Evolutionary conservation across 2,113 vertebrate species (phyloP).

Genomic region (Sialia sialis): DNA sequence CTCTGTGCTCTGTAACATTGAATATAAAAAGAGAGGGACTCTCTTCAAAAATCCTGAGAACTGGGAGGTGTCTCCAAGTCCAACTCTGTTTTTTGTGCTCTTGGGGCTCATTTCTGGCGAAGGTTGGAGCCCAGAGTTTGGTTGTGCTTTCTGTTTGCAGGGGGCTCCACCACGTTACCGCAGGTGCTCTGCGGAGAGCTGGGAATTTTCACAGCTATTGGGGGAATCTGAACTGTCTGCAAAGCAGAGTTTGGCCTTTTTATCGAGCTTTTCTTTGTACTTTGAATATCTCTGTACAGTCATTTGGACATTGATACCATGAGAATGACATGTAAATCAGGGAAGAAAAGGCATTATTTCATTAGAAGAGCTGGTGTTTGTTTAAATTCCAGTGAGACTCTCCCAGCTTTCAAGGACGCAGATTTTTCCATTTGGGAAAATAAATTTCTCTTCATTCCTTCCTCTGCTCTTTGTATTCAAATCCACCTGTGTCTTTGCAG

Average conservation of each 20-base stretch:
- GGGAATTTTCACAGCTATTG: neutral
- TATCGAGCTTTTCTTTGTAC: slow-evolving; percentile 38
- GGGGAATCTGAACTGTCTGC: neutral
- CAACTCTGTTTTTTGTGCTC: neutral
- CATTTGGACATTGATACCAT: neutral
- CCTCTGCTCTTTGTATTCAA: neutral
- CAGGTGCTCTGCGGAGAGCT: neutral
- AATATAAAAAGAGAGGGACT: neutral
- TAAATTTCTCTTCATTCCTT: neutral
- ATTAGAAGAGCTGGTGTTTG: slow-evolving; percentile 28
- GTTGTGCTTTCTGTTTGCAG: neutral
- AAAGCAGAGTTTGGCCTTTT: slow-evolving; percentile 14
- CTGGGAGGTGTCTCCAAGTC: slow-evolving; percentile 2
- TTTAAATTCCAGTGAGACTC: slow-evolving; percentile 24
- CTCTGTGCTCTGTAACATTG: neutral
- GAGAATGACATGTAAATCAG: slow-evolving; percentile 36
- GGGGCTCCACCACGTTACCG: neutral
- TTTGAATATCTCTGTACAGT: slow-evolving; percentile 35
- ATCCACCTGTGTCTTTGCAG: slow-evolving; percentile 19
- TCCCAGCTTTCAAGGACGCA: neutral
- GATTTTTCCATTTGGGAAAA: neutral
- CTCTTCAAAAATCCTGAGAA: neutral
- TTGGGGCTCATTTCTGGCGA: slow-evolving; percentile 17
- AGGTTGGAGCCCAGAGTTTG: slow-evolving; percentile 21
- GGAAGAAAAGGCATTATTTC: neutral